Conservation (phyloP, 2,888 invertebrate genomes). For the Torymus aiolomorphi region DNA sequence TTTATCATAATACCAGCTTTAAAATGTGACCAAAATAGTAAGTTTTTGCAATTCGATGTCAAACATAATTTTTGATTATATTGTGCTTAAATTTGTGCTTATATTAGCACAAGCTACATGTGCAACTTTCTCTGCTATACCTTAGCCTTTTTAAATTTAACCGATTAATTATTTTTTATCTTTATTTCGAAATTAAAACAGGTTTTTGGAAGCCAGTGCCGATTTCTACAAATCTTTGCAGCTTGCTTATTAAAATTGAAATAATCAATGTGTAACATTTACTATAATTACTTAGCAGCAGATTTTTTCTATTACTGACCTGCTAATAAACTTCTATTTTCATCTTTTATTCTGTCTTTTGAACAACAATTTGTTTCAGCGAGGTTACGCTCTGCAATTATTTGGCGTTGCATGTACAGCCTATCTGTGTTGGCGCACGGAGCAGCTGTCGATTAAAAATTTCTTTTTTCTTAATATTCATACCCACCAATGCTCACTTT, state of each 20-base stretch:
- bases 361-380: conserved; percentile 72
- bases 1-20: too few species aligned
- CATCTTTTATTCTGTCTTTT: conserved; percentile 60
- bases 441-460: conserved; percentile 71
- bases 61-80: conserved; percentile 36
- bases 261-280: conserved; percentile 61
- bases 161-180: conserved; percentile 61
- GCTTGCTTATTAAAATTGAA: conserved; percentile 69
- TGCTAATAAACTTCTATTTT: conserved; percentile 64
- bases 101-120: conserved; percentile 18
- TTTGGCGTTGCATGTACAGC: conserved; percentile 74
- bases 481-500: conserved; percentile 17
- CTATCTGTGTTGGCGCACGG: conserved; percentile 74
- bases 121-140: conserved; percentile 44
- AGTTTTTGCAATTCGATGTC: conserved; percentile 53
- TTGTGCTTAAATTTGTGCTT: conserved; percentile 40
- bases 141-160: conserved; percentile 52
- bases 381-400: conserved; percentile 71
- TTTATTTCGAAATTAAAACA: conserved; percentile 64
- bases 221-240: conserved; percentile 66
- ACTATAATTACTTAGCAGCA: conserved; percentile 60
- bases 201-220: conserved; percentile 73
- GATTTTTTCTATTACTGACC: conserved; percentile 58
- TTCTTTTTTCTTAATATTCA: conserved; percentile 52
- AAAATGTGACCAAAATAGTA: too few species aligned